Percentiles rank a stretch among this genome's conserved stretches.
Evolutionary conservation across 2,113 vertebrate genomes (phyloP).

Genomic region (Balaeniceps rex): DNA sequence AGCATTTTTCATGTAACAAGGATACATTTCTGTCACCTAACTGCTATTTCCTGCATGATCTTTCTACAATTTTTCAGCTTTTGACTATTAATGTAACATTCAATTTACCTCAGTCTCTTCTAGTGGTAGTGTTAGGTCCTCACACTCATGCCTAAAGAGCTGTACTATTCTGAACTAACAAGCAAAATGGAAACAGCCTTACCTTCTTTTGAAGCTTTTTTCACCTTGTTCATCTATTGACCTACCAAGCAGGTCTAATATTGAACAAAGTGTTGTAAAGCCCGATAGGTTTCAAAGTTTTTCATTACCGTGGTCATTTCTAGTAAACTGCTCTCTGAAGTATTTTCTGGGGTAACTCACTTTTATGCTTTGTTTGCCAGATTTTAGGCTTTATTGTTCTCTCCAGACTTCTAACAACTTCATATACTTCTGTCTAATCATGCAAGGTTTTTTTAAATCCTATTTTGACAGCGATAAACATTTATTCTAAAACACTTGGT

Average conservation of each 20-base stretch:
- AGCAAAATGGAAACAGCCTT: neutral
- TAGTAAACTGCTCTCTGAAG: neutral
- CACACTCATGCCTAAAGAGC: neutral
- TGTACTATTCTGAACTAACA: neutral
- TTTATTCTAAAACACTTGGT: neutral
- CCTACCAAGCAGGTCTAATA: neutral
- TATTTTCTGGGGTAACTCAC: neutral
- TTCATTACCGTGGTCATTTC: neutral
- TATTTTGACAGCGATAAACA: neutral
- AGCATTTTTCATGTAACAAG: neutral
- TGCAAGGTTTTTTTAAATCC: neutral
- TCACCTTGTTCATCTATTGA: neutral
- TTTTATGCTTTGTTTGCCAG: neutral
- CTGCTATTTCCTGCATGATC: neutral
- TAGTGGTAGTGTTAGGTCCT: neutral
- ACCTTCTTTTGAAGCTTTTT: neutral
- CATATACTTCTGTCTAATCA: neutral
- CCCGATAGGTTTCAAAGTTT: accelerated
- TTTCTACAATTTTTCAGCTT: neutral
- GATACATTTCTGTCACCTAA: neutral
- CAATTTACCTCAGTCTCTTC: neutral
- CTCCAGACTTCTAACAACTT: neutral
- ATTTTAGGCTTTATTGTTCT: neutral
- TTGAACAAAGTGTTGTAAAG: neutral
- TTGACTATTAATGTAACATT: neutral